A percentile compares a stretch with the other conserved stretches of the same genome.
phyloP scores from a whole-genome alignment of 2,888 invertebrate species.

The Aleiodes alternator region DNA sequence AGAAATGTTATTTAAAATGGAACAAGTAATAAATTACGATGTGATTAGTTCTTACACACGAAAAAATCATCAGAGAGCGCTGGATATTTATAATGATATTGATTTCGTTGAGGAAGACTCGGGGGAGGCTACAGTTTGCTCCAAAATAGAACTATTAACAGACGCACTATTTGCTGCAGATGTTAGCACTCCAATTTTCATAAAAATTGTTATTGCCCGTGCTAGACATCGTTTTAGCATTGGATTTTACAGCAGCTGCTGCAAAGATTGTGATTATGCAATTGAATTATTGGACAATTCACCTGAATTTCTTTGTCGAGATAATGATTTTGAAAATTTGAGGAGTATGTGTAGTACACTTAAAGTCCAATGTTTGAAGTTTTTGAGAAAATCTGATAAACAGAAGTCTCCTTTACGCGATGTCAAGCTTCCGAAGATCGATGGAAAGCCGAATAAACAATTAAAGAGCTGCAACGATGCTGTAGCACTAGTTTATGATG shows the following conservation, averaged over 20 bases:
- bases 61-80: constrained; percentile 62
- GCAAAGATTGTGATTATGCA: constrained; percentile 64
- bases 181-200: constrained; percentile 54
- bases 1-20: constrained; percentile 58
- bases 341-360: constrained; percentile 61
- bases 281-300: constrained; percentile 51
- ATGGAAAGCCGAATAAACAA: constrained; percentile 60
- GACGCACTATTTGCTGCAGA: constrained; percentile 65
- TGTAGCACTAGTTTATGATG: constrained; percentile 58
- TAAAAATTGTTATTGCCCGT: constrained; percentile 61
- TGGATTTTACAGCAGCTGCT: constrained; percentile 59
- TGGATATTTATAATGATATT: constrained; percentile 54
- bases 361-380: constrained; percentile 59
- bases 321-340: constrained; percentile 46
- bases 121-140: constrained; percentile 13
- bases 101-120: constrained; percentile 33
- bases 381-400: constrained; percentile 46
- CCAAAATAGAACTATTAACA: constrained; percentile 56
- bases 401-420: constrained; percentile 9
- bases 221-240: constrained; percentile 59
- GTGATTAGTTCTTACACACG: constrained; percentile 58
- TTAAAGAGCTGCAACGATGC: constrained; percentile 67
- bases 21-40: constrained; percentile 55
- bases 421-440: constrained; percentile 52
- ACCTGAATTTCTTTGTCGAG: not conserved